Evolutionary conservation across 2,113 vertebrate species (phyloP), one percentile per base, ranked within the genome.

Genomic region (Gopherus evgoodei): DNA sequence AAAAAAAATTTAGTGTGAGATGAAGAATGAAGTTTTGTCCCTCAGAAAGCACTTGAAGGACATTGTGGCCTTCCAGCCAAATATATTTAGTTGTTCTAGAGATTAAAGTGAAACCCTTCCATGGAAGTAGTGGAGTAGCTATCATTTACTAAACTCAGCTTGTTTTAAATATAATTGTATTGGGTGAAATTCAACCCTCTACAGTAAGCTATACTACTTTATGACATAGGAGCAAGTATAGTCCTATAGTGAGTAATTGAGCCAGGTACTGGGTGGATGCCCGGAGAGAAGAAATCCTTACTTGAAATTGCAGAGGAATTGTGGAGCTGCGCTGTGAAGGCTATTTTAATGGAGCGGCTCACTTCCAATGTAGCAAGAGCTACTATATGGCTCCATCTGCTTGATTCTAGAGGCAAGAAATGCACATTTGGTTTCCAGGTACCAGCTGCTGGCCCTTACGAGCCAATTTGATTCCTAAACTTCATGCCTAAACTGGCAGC

Each of bases 1-100:
- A 69, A 84, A 87, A 96, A 83, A 94, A 95, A 95, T 62, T 88
- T 19, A 72, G 47, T 78, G n/a, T 57, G 47, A 91, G 96, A 95
- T 81, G 50, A 82, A 92, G 65, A 53, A 62, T 44, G 19, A 38
- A 81, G 52, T 80, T 83, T 56, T 83, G 19, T 89, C 89, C 78
- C 84, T 56, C 84, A 25, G 80, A n/a, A 81, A 93, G 21, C 12
- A n/a, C 25, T 91, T 93, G 80, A 35, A 56, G 8, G 2, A 4
- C 62, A 72, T 9, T 1, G 4, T 38, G 82, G 80, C 65, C 78
- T 93, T 2, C 52, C 35, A 72, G 65, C n/a, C 65, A 38, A 72
- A 72, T 38, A n/a, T 38, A 72, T 38, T 72, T 50, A 62, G 57
- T 65, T 90, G 82, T 2, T 78, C 25, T 47, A 44, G 75, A 78